A percentile compares a stretch with the other conserved stretches of the same genome.
These are phyloP conservation scores for Orussus abietinus DNA, from an alignment of 1,140 invertebrate species.

Conservation along the genomic window DNA sequence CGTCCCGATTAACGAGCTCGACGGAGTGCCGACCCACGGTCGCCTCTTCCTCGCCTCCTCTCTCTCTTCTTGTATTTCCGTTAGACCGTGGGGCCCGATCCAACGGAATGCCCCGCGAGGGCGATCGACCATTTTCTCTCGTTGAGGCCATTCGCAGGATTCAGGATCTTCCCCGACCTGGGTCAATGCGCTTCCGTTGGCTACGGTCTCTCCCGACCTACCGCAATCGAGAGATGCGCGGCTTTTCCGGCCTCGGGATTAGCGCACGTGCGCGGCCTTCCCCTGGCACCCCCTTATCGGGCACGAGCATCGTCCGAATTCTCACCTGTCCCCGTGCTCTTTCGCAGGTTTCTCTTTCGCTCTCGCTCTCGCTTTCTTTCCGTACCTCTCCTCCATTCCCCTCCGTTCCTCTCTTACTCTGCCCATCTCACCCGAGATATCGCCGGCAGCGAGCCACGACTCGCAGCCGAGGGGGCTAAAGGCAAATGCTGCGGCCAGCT, in stretches of 20 bases:
- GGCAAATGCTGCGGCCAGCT: slow-evolving; percentile 2
- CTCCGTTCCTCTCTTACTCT: background rate
- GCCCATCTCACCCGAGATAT: background rate
- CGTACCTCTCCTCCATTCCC: background rate
- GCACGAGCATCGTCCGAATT: background rate
- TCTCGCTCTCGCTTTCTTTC: background rate
- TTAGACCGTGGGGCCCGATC: no score
- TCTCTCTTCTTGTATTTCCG: slow-evolving; percentile 2
- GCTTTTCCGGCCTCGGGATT: background rate
- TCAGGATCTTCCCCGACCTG: no score
- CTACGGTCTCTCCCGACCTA: background rate
- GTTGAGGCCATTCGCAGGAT: no score
- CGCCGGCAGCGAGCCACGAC: no score
- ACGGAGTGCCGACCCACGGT: background rate
- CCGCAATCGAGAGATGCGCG: background rate
- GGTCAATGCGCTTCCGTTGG: background rate
- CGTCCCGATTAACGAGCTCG: no score
- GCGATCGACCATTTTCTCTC: no score
- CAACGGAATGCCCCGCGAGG: no score
- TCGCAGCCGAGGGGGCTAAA: background rate
- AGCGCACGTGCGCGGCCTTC: background rate
- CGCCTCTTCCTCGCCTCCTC: background rate
- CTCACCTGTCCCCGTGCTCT: background rate
- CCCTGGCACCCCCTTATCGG: no score
- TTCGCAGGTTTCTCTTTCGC: background rate